Conservation (phyloP, 1,140 invertebrate genomes). For the Leucophenga varia region DNA sequence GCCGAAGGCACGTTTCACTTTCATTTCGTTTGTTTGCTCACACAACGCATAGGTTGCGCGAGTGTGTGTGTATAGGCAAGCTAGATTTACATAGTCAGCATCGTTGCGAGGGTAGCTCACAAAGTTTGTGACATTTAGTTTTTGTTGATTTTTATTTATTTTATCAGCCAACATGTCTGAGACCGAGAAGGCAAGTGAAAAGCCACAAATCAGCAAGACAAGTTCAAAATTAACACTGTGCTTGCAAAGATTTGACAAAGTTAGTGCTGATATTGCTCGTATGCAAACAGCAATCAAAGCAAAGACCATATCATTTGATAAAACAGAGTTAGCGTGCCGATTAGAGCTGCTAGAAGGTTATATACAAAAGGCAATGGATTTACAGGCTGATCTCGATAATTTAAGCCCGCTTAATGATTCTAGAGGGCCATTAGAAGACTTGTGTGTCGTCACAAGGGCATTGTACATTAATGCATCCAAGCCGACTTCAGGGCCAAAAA, state of each 20-base stretch:
- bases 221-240: too few relatives aligned
- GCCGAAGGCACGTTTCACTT: conserved; percentile 23
- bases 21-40: too few relatives aligned
- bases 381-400: conserved; percentile 1
- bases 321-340: conserved; percentile 2
- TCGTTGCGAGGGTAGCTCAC: conserved; percentile 1
- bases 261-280: too few relatives aligned
- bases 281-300: conserved; percentile 1
- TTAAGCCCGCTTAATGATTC: neutral
- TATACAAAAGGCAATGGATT: conserved; percentile 2
- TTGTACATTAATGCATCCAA: too few relatives aligned
- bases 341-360: conserved; percentile 2
- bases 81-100: neutral
- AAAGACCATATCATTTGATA: neutral
- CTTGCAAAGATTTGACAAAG: neutral
- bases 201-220: too few relatives aligned
- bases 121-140: neutral
- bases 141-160: neutral
- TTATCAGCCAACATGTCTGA: too few relatives aligned
- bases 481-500: too few relatives aligned
- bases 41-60: too few relatives aligned
- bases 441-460: too few relatives aligned
- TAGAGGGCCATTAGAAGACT: too few relatives aligned
- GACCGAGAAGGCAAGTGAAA: neutral
- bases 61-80: too few relatives aligned